A percentile compares a stretch with the other conserved stretches of the same genome.
These are phyloP conservation scores for Sinohyriopsis cumingii DNA, from an alignment of 2,888 invertebrate genomes.

Conservation along the genomic window DNA sequence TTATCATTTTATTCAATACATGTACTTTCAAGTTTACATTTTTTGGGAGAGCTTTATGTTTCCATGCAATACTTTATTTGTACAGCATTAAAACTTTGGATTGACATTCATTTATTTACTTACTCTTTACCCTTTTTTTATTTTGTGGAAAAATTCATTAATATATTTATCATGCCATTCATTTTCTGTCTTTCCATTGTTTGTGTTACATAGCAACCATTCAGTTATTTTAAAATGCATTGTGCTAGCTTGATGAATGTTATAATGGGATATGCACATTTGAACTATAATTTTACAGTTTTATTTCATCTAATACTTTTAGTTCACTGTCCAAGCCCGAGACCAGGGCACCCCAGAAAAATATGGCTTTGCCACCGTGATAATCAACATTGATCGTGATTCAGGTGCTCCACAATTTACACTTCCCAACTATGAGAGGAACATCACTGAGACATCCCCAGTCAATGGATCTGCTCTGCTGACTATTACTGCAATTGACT, in stretches of 20 bases:
- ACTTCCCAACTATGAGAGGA: constrained; percentile 17
- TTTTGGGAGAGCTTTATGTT: background rate
- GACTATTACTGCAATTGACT: constrained; percentile 9
- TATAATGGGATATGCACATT: background rate
- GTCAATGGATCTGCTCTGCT: constrained; percentile 22
- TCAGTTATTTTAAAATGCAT: constrained; percentile 9
- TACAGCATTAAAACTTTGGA: too few species aligned
- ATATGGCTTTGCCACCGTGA: constrained; percentile 13
- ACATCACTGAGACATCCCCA: constrained; percentile 45
- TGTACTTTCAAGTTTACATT: background rate
- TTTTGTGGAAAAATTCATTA: too few species aligned
- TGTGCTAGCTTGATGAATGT: background rate
- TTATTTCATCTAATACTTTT: constrained; percentile 12
- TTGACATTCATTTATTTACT: too few species aligned
- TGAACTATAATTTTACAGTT: background rate
- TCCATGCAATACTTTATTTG: too few species aligned
- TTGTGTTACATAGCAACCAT: constrained; percentile 7
- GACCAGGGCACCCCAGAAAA: constrained; percentile 47
- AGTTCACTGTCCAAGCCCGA: constrained; percentile 52
- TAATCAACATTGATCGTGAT: constrained; percentile 36
- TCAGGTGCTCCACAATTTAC: constrained; percentile 22
- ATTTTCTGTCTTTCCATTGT: background rate
- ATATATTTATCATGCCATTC: too few species aligned
- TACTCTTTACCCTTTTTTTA: too few species aligned
- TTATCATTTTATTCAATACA: background rate